Base-by-base conservation (phyloP, 2,888 invertebrate species). In the Luperina testacea region DNA sequence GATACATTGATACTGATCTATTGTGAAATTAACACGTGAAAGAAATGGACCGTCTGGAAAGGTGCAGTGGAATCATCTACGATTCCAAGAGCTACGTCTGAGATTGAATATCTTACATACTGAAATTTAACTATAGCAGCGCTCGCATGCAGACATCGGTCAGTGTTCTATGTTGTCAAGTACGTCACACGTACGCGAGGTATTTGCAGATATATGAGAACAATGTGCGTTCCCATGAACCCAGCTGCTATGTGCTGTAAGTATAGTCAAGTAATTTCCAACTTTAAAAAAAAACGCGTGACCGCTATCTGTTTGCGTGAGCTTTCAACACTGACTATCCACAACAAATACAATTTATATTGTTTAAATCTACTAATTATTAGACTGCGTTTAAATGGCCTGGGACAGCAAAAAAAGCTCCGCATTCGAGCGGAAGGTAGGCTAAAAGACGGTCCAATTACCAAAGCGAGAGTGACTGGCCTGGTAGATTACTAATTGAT, bases 401-500 rank as follows among this genome's bases (percentile, higher is more conserved):
- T 78, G 74, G 11, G n/a, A 82, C 84, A 72, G 79, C 75, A 81
- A 72, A 75, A 65, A 78, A 83, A 81, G 81, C 85, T 48, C 51
- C 73, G 72, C 73, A 53, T 48, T 70, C 48, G 1, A n/a, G 67
- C 78, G 76, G 61, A 24, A 51, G 67, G 20, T 24, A 27, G 17
- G 65, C 71, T 75, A 78, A 1, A 67, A 86, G 86, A 84, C 81
- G 86, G 70, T 53, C 84, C 70, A 32, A 48, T 45, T 71, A 78
- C 78, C 76, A 70, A 77, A 78, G 67, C 48, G 69, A 81, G 65
- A 81, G 45, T 68, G 81, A 83, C 72, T 78, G 84, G 87, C 81
- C 85, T 84, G 81, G 86, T 78, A 32, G 51, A 72, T n/a, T 53
- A 83, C 75, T 81, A 71, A 48, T 82, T 64, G 69, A 80, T 80